Percentiles rank a stretch among this genome's conserved stretches.
Conservation (phyloP, 2,888 invertebrate species). For the Tanaodytes sp. region DNA sequence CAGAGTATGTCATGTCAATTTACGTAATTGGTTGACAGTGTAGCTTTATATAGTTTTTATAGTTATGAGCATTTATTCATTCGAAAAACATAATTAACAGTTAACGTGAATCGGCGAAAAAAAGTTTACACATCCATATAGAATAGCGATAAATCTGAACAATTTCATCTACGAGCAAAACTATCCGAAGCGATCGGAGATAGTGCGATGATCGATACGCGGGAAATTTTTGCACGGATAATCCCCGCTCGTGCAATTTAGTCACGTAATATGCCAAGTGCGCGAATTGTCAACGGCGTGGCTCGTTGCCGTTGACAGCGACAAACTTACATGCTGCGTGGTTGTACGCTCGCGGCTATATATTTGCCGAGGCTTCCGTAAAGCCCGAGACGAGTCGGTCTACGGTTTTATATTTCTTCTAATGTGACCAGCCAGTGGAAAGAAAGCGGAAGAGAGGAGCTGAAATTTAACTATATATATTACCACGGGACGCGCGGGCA, state of each 20-base stretch:
- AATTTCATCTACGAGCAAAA: conserved; percentile 36
- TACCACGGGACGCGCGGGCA: conserved; percentile 41
- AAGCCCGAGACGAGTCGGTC: conserved; percentile 43
- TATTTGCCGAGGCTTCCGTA: conserved; percentile 56
- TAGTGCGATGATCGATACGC: conserved; percentile 47
- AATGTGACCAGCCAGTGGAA: conserved; percentile 46
- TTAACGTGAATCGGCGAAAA: too few species aligned
- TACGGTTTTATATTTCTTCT: conserved; percentile 50
- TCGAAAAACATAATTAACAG: too few species aligned
- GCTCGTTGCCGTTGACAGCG: conserved; percentile 52
- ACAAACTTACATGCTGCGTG: conserved; percentile 54
- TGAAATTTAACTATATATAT: conserved; percentile 45
- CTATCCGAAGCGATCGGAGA: conserved; percentile 39
- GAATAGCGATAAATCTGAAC: conserved; percentile 47
- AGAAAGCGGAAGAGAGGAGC: conserved; percentile 49
- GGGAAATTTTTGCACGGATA: conserved; percentile 41
- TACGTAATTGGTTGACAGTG: too few species aligned
- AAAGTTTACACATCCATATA: too few species aligned
- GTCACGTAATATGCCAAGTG: conserved; percentile 54
- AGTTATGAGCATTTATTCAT: too few species aligned
- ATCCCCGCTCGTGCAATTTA: conserved; percentile 49
- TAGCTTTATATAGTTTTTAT: too few species aligned
- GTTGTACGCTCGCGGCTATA: conserved; percentile 47
- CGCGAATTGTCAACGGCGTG: conserved; percentile 52
- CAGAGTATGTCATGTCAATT: too few species aligned